phyloP scores from a whole-genome alignment of 2,113 vertebrate species.

The Crocuta crocuta region DNA sequence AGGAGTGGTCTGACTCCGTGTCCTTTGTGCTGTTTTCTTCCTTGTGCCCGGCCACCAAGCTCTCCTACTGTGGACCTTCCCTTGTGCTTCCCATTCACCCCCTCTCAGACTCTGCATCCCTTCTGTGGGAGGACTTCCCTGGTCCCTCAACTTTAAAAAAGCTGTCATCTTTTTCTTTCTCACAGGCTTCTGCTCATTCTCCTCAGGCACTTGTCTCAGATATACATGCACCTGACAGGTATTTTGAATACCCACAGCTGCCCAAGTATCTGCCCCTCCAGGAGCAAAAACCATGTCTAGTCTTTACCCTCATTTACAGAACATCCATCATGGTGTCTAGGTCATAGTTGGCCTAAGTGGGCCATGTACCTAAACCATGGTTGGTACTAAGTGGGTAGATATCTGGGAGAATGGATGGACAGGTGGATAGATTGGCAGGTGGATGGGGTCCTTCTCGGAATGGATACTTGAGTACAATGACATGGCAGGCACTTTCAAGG shows the following conservation, averaged over 20 bases:
- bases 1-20: background rate
- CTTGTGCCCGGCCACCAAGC: background rate
- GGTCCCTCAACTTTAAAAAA: background rate
- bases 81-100: background rate
- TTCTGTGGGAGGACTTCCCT: background rate
- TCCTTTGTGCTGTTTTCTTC: background rate
- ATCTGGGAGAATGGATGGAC: background rate
- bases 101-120: background rate
- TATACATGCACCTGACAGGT: background rate
- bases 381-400: background rate
- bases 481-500: background rate
- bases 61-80: background rate
- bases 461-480: background rate
- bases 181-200: background rate
- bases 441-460: background rate
- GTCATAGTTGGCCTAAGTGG: background rate
- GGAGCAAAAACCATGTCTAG: background rate
- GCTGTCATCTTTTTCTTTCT: background rate
- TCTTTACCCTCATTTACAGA: background rate
- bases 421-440: too few species aligned
- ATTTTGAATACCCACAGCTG: too few species aligned
- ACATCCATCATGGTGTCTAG: background rate
- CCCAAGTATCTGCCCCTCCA: background rate
- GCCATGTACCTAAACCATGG: too few species aligned
- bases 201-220: background rate